phyloP scores from a whole-genome alignment of 2,888 invertebrate genomes.

The Acronicta leporina region DNA sequence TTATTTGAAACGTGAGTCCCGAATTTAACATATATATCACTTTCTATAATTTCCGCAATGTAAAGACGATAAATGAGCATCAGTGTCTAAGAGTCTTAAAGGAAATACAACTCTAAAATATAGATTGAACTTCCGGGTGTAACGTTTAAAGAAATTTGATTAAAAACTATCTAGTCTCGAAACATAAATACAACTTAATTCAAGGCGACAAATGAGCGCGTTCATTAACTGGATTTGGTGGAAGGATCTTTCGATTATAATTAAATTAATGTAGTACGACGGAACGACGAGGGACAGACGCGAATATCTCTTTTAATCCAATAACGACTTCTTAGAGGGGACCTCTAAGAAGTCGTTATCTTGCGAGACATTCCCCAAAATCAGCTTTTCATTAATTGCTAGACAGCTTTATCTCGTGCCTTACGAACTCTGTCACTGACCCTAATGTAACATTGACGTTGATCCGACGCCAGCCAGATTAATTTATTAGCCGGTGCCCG shows the following conservation, averaged over 20 bases:
- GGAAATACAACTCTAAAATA: slow-evolving; percentile 29
- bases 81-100: slow-evolving; percentile 22
- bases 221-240: slow-evolving; percentile 23
- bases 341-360: slow-evolving; percentile 70
- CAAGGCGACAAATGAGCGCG: slow-evolving; percentile 11
- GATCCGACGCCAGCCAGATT: slow-evolving; percentile 81
- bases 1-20: slow-evolving; percentile 38
- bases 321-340: slow-evolving; percentile 65
- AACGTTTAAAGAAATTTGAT: slow-evolving; percentile 23
- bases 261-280: slow-evolving; percentile 71
- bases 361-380: slow-evolving; percentile 72
- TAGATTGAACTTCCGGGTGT: slow-evolving; percentile 20
- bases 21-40: slow-evolving; percentile 38
- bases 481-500: slow-evolving; percentile 77
- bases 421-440: slow-evolving; percentile 70
- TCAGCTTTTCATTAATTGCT: slow-evolving; percentile 85
- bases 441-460: slow-evolving; percentile 77
- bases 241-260: slow-evolving; percentile 56
- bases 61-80: slow-evolving; percentile 22
- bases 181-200: slow-evolving; percentile 27
- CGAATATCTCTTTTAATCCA: slow-evolving; percentile 74
- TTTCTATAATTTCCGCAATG: slow-evolving; percentile 33
- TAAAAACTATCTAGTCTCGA: slow-evolving; percentile 27
- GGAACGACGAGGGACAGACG: slow-evolving; percentile 61
- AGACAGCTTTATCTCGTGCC: slow-evolving; percentile 73